These are phyloP conservation scores for Schizotus pectinicornis DNA, from an alignment of 2,888 invertebrate genomes.

Conservation along the genomic window DNA sequence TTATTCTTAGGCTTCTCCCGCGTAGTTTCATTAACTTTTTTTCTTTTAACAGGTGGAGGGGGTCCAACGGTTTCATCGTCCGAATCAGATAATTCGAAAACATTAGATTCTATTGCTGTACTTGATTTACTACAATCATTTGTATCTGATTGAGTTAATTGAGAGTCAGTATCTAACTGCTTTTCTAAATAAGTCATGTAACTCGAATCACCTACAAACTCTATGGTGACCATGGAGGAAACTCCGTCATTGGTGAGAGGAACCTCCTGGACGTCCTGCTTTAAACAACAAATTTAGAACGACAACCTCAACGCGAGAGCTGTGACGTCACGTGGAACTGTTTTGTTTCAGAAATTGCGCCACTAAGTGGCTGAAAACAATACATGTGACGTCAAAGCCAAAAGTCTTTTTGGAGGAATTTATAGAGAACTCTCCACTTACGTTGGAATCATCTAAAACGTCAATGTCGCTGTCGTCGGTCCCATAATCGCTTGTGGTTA, in stretches of 20 bases:
- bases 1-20: too few relatives aligned
- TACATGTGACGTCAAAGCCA: too few relatives aligned
- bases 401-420: too few relatives aligned
- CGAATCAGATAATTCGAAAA: background rate
- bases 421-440: too few relatives aligned
- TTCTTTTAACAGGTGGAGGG: background rate
- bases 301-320: too few relatives aligned
- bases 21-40: too few relatives aligned
- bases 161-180: background rate
- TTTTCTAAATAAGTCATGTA: conserved; percentile 1
- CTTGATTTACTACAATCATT: background rate
- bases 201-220: background rate
- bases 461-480: conserved; percentile 22
- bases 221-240: background rate
- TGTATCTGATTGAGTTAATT: background rate
- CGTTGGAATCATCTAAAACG: conserved; percentile 15
- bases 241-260: background rate
- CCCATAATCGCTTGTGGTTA: conserved; percentile 23
- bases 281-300: background rate
- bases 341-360: too few relatives aligned
- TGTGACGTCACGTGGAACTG: too few relatives aligned
- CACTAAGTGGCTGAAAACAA: too few relatives aligned
- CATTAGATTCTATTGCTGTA: background rate
- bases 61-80: background rate
- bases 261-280: background rate